Percentiles rank a stretch among this genome's conserved stretches.
These are phyloP conservation scores for Erebia epiphron DNA, from an alignment of 2,888 invertebrate genomes.

Conservation along the genomic window DNA sequence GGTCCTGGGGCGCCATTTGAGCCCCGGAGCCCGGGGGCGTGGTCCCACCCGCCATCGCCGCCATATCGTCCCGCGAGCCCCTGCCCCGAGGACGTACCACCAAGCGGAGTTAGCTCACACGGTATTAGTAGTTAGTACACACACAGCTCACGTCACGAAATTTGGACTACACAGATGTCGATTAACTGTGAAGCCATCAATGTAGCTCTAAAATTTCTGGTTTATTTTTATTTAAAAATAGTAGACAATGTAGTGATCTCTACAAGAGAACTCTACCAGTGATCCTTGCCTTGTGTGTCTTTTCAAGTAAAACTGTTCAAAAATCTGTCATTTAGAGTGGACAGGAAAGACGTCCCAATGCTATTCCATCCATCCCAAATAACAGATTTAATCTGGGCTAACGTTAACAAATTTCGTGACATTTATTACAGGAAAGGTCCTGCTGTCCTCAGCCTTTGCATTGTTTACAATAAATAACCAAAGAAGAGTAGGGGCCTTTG, in stretches of 20 bases:
- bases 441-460: not conserved
- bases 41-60: constrained; percentile 88
- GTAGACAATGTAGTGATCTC: too few species aligned
- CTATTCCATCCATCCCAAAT: too few species aligned
- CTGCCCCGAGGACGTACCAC: constrained; percentile 63
- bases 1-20: constrained; percentile 68
- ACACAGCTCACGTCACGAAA: not conserved
- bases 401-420: not conserved
- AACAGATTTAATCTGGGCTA: too few species aligned
- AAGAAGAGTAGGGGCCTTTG: too few species aligned
- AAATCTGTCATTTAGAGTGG: too few species aligned
- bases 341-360: too few species aligned
- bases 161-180: not conserved
- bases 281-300: too few species aligned
- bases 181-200: too few species aligned
- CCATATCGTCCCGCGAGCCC: constrained; percentile 93
- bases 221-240: too few species aligned
- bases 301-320: too few species aligned
- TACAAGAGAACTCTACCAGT: too few species aligned
- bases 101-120: constrained; percentile 32
- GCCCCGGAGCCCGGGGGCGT: constrained; percentile 84
- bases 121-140: not conserved
- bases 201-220: too few species aligned
- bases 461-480: not conserved
- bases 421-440: not conserved